A percentile compares a stretch with the other conserved stretches of the same genome.
phyloP scores from a whole-genome alignment of 2,113 vertebrate species.

The Pelvicachromis taeniatus region DNA sequence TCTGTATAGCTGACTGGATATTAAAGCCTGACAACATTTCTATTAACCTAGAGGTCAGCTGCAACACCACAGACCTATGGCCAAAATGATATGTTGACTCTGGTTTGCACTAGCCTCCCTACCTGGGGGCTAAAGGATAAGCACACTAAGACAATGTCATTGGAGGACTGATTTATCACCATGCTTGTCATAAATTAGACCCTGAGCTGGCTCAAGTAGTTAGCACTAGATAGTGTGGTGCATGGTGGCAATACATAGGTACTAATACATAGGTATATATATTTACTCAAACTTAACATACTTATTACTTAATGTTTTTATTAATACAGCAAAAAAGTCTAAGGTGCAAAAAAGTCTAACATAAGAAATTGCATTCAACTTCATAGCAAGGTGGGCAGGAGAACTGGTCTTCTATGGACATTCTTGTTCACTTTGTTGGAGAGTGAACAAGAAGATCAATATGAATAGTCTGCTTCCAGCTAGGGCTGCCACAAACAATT shows the following conservation, averaged over 20 bases:
- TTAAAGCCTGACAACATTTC: slow-evolving; percentile 57
- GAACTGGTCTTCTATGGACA: background rate
- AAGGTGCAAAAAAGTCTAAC: background rate
- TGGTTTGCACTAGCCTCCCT: slow-evolving; percentile 43
- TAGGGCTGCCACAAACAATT: too few species aligned
- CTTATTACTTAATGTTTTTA: background rate
- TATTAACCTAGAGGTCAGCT: slow-evolving; percentile 63
- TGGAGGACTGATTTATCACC: slow-evolving; percentile 52
- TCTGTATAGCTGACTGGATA: slow-evolving; percentile 26
- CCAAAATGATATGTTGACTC: slow-evolving; percentile 47
- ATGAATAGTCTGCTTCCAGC: background rate
- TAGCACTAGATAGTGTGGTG: slow-evolving; percentile 1
- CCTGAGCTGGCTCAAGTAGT: slow-evolving; percentile 4
- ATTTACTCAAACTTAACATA: background rate
- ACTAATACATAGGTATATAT: background rate
- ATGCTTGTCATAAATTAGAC: background rate
- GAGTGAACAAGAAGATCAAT: background rate
- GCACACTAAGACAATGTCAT: slow-evolving; percentile 31
- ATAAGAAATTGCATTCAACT: background rate
- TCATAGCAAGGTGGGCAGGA: background rate
- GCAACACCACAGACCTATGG: slow-evolving; percentile 32
- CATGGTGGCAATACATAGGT: background rate
- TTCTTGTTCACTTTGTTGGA: background rate
- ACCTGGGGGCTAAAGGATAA: slow-evolving; percentile 50
- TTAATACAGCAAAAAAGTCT: background rate